Base-by-base conservation (phyloP, 1,140 invertebrate genomes). In the Watersipora subatra region DNA sequence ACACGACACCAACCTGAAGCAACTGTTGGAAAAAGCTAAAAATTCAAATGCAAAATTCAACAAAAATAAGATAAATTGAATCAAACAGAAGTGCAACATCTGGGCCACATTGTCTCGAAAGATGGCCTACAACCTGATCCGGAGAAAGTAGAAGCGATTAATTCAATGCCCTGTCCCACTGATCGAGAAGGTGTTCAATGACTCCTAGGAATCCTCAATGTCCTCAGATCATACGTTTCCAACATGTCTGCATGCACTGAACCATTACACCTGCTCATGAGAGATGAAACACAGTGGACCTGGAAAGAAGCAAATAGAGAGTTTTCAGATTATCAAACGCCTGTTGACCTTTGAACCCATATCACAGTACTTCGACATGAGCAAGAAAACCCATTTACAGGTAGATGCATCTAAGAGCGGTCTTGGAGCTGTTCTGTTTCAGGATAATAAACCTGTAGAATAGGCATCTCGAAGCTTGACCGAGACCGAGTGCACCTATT, bases 381-480 rank as follows among this genome's bases (percentile, higher is more conserved):
- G 66, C 12, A 67, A 69, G 22, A 20, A 65, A 26, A 57, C 71
- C 56, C 64, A 68, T 1, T 20, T 76, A 20, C 68, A 74, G 64
- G 58, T 63, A 17, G 73, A 74, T 67, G 66, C 69, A 17, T 69
- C 57, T 22, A 69, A 69, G 25, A n/a, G 71, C 34, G 81, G 76
- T 0, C 64, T 83, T 24, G 80, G 79, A 20, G 75, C 75, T 27
- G 73, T 77, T 12, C 46, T 83, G 0, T 57, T 80, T 2, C 81
- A 84, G 67, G 72, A 81, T 62, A 24, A 75, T 76, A 71, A 71
- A 69, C 76, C 76, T 1, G 71, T 83, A 1, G 75, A 76, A 19
- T 83, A 74, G 67, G 78, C 78, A 2, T 83, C 79, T 2, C 66
- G 78, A 30, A 71, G 77, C 12, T 67, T 83, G 15, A 79, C 76